phyloP scores from a whole-genome alignment of 2,797 vertebrate genomes.

The Melanotaenia maccullochi region DNA sequence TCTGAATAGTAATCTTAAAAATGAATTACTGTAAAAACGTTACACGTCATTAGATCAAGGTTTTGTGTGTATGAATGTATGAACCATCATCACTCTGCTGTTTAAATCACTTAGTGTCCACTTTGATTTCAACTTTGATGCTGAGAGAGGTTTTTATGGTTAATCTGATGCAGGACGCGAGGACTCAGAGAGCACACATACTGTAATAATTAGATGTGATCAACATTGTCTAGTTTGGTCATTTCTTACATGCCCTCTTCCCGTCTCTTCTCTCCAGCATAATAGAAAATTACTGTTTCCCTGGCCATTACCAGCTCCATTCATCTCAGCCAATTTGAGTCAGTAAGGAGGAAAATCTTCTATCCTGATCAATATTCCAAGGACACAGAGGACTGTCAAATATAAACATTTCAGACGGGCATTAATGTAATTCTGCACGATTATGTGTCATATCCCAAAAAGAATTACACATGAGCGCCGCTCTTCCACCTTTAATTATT shows the following conservation, averaged over 20 bases:
- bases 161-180: neutral
- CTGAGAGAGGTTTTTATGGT: neutral
- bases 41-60: neutral
- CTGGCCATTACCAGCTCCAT: constrained; percentile 43
- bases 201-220: constrained; percentile 48
- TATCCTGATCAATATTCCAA: constrained; percentile 44
- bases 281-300: constrained; percentile 52
- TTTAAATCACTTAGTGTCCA: neutral
- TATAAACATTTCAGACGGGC: constrained; percentile 7
- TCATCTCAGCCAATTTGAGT: constrained; percentile 46
- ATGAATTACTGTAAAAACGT: neutral
- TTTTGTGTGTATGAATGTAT: neutral
- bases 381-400: constrained; percentile 20
- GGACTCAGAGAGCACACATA: neutral
- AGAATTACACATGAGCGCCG: neutral
- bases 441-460: neutral
- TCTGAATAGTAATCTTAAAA: neutral
- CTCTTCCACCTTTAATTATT: constrained; percentile 27
- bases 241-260: constrained; percentile 44
- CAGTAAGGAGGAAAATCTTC: constrained; percentile 27
- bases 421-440: neutral
- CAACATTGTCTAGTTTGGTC: constrained; percentile 40
- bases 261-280: constrained; percentile 35
- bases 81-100: neutral
- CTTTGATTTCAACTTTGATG: neutral